These are phyloP conservation scores for Paguma larvata DNA, from an alignment of 2,797 vertebrate species.

Conservation along the genomic window DNA sequence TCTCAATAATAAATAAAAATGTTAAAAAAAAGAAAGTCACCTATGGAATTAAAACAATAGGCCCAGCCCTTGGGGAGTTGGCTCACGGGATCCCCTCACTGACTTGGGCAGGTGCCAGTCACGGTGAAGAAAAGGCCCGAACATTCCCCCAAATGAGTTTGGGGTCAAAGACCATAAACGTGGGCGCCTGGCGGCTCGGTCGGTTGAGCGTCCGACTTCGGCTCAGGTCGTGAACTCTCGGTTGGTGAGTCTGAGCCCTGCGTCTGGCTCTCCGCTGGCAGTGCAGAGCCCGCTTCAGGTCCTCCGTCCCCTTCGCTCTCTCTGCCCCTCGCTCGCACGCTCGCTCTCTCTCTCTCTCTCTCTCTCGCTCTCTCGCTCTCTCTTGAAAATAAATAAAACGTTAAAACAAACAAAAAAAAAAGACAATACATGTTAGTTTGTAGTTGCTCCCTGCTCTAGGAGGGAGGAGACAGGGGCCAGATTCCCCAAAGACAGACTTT, in stretches of 20 bases:
- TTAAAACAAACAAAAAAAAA: too few species aligned
- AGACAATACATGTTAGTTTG: not conserved
- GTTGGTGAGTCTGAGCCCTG: too few species aligned
- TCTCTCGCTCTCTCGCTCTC: too few species aligned
- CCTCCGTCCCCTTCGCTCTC: too few species aligned
- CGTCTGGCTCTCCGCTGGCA: too few species aligned
- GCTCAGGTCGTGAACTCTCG: too few species aligned
- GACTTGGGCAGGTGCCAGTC: not conserved
- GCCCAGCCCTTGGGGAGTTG: not conserved
- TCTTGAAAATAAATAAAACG: too few species aligned
- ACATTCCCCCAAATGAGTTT: not conserved
- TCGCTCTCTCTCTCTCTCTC: too few species aligned
- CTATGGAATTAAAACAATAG: not conserved
- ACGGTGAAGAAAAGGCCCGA: too few species aligned
- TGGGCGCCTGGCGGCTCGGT: not conserved
- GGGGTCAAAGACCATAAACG: not conserved
- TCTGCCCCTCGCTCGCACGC: too few species aligned
- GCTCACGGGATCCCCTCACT: not conserved
- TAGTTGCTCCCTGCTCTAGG: not conserved
- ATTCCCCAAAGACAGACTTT: not conserved
- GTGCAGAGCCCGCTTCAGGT: fast-evolving
- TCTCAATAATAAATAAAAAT: too few species aligned
- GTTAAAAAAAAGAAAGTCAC: not conserved
- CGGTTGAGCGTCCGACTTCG: too few species aligned
- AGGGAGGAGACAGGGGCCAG: not conserved